phyloP scores from a whole-genome alignment of 2,797 vertebrate species.

The Periparus ater region DNA sequence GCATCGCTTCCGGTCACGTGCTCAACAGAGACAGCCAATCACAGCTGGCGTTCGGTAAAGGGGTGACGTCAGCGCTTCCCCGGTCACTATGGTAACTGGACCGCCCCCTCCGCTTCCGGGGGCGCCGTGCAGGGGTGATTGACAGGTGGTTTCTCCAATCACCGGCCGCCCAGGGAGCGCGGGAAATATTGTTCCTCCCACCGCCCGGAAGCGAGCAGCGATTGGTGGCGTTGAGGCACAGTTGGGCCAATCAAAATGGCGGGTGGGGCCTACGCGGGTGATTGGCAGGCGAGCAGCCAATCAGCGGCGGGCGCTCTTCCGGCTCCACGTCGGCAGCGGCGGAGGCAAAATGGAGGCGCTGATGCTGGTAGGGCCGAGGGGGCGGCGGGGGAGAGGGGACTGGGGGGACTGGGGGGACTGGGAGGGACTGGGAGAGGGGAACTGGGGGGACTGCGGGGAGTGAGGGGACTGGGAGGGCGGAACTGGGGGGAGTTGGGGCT shows the following conservation, averaged over 20 bases:
- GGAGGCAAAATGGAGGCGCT: background rate
- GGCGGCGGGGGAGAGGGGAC: background rate
- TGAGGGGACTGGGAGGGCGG: too few relatives aligned
- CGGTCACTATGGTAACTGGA: background rate
- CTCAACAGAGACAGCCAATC: accelerated
- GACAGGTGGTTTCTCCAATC: accelerated
- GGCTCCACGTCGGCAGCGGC: background rate
- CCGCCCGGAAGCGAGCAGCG: too few relatives aligned
- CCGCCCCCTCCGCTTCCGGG: background rate
- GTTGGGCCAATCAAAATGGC: accelerated
- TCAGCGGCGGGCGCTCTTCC: background rate
- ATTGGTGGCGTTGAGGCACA: too few relatives aligned
- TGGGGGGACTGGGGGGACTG: too few relatives aligned
- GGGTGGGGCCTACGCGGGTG: accelerated
- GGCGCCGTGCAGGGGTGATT: background rate
- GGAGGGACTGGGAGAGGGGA: too few relatives aligned
- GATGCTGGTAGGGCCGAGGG: background rate
- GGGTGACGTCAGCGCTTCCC: background rate
- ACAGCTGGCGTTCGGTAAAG: accelerated
- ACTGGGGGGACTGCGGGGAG: too few relatives aligned
- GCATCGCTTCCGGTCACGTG: background rate
- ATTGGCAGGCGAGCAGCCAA: background rate
- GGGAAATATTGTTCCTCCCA: background rate
- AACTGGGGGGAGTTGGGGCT: too few relatives aligned
- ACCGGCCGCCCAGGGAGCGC: accelerated